Evolutionary conservation across 2,888 invertebrate species (phyloP), one percentile per base, ranked within the genome.

Genomic region (Diaprepes abbreviatus): DNA sequence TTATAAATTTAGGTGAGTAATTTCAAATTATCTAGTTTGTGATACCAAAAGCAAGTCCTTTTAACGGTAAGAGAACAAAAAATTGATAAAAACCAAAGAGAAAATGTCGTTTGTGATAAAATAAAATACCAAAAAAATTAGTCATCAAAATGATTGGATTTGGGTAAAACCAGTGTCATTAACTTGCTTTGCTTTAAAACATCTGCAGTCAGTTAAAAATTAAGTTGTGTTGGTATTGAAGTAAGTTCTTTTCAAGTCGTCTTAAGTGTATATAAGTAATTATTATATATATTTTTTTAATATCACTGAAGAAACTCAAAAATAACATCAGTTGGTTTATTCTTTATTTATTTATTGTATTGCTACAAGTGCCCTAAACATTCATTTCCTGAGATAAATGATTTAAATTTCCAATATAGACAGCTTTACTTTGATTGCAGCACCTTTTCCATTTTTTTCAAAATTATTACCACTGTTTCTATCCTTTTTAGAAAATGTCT

Each of bases 401-500:
- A n/a, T n/a, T n/a, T n/a, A n/a, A n/a, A n/a, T n/a, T n/a, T n/a
- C n/a, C n/a, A n/a, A n/a, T n/a, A n/a, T n/a, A n/a, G n/a, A n/a
- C n/a, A n/a, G n/a, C n/a, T n/a, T n/a, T n/a, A n/a, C n/a, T n/a
- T n/a, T n/a, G n/a, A n/a, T n/a, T n/a, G n/a, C n/a, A n/a, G n/a
- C n/a, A n/a, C n/a, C n/a, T n/a, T 24, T 24, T 24, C 5, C 3
- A 24, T 24, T 24, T 24, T 3, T 24, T 24, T 24, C 24, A 4
- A 24, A 24, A 24, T 24, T 4, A 4, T 24, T 24, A 4, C 5
- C 5, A 24, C 24, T 24, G 3, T 24, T 5, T 24, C 24, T 24
- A 24, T 24, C n/a, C n/a, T n/a, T 45, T 50, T 12, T 10, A 50
- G 48, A 50, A 9, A 12, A 98, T 98, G 98, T 97, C 97, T 77